Evolutionary conservation across 2,797 vertebrate genomes (phyloP).

Genomic region (Premnoplex brunnescens): DNA sequence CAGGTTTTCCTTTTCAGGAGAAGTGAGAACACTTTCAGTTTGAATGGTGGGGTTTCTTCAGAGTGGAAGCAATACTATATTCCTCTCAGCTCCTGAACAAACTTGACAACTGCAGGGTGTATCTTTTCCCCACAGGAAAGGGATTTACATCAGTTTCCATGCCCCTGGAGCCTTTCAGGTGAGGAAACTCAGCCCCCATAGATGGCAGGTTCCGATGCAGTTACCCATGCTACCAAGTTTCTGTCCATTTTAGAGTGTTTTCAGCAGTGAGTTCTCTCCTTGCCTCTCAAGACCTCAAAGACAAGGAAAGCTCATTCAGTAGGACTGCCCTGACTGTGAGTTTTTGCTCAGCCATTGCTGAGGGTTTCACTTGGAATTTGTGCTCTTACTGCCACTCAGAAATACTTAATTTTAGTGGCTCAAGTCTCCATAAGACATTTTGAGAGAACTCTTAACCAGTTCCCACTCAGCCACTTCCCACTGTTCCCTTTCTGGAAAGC

Average conservation of each 20-base stretch:
- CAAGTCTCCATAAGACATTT: accelerated
- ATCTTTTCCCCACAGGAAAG: neutral
- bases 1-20: neutral
- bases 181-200: accelerated
- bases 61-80: accelerated
- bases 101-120: neutral
- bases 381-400: neutral
- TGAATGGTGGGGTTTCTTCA: neutral
- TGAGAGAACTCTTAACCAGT: neutral
- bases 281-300: neutral
- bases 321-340: neutral
- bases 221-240: neutral
- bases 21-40: neutral
- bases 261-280: neutral
- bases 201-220: neutral
- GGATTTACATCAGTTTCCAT: neutral
- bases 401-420: neutral
- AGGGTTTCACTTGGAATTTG: neutral
- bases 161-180: neutral
- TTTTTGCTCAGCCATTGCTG: neutral
- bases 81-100: neutral
- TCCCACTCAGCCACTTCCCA: neutral
- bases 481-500: neutral
- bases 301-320: neutral
- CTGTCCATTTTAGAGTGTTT: neutral